Conservation (phyloP, 2,113 vertebrate genomes). For the Cygnus buccinator region DNA sequence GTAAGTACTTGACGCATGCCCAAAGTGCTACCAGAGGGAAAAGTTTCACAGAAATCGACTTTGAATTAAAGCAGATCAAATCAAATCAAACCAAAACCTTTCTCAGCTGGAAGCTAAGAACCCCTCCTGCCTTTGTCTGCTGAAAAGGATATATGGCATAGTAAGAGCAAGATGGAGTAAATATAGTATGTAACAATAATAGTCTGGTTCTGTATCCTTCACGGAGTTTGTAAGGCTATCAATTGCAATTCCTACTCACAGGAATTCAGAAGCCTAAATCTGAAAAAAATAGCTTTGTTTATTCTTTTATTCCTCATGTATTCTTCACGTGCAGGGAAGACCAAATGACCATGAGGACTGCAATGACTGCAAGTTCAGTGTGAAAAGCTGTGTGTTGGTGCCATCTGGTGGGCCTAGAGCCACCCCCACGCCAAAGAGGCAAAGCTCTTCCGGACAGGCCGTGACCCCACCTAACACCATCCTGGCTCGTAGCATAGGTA, state of each 20-base stretch:
- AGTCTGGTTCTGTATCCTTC: background rate
- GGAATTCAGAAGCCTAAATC: background rate
- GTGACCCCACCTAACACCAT: background rate
- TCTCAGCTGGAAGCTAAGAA: background rate
- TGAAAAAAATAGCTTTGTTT: background rate
- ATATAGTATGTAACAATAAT: background rate
- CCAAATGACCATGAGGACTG: background rate
- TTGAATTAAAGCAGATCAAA: background rate
- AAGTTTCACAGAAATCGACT: background rate
- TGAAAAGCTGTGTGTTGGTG: conserved; percentile 47
- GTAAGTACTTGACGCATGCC: background rate
- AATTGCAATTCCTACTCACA: background rate
- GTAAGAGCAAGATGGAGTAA: background rate
- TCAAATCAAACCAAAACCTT: background rate
- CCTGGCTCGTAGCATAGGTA: background rate
- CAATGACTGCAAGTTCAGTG: background rate
- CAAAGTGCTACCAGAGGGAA: background rate
- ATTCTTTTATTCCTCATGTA: background rate
- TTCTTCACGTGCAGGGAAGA: rapidly evolving
- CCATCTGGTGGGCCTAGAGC: conserved; percentile 47
- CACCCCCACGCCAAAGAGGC: background rate
- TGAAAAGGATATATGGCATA: background rate
- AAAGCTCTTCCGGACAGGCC: background rate
- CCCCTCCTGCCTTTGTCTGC: background rate
- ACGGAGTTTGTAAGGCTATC: background rate